Conservation (phyloP, 2,888 invertebrate species). For the Andrena camellia region DNA sequence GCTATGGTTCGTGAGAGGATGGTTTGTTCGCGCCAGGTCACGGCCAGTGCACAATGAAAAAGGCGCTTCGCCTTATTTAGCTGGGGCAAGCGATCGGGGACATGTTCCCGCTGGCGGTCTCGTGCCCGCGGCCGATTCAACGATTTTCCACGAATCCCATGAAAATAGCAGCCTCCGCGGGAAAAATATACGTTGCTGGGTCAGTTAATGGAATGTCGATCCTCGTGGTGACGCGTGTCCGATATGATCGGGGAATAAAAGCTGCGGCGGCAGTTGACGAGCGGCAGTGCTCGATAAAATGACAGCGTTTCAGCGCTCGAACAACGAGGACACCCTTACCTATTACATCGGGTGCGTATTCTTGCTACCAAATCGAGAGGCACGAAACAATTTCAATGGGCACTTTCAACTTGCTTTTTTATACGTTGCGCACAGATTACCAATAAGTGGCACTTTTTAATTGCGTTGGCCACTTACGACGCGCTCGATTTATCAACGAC, state of each 20-base stretch:
- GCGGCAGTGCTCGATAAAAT: slow-evolving; percentile 41
- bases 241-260: slow-evolving; percentile 44
- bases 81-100: slow-evolving; percentile 31
- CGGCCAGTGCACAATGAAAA: slow-evolving; percentile 31
- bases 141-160: slow-evolving; percentile 17
- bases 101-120: slow-evolving; percentile 21
- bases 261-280: slow-evolving; percentile 19
- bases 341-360: not conserved
- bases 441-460: not conserved
- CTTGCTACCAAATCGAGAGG: not conserved
- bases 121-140: not conserved
- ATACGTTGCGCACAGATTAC: too few relatives aligned
- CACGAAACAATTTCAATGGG: not conserved
- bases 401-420: too few relatives aligned
- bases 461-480: not conserved
- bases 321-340: slow-evolving; percentile 2
- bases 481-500: not conserved
- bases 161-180: slow-evolving; percentile 22
- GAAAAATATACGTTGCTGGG: slow-evolving; percentile 19
- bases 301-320: slow-evolving; percentile 30
- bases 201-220: slow-evolving; percentile 58
- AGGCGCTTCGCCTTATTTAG: slow-evolving; percentile 39
- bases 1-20: slow-evolving; percentile 41
- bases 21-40: slow-evolving; percentile 33
- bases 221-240: slow-evolving; percentile 45